Percentiles rank a stretch among this genome's conserved stretches.
Evolutionary conservation across 2,888 invertebrate genomes (phyloP).

Genomic region (Lymantria dispar): DNA sequence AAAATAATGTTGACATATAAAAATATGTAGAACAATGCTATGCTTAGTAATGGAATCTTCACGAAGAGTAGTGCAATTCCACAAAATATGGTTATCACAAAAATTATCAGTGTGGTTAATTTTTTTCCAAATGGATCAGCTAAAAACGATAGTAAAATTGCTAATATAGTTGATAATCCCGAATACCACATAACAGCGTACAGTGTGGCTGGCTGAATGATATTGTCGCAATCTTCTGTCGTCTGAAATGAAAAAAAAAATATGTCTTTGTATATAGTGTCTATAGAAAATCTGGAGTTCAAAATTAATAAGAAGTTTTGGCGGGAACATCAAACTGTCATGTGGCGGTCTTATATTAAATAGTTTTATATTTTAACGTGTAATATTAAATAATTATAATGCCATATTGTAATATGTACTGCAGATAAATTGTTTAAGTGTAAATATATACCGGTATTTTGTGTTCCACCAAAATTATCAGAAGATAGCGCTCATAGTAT

Average conservation of each 20-base stretch:
- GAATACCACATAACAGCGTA: conserved; percentile 67
- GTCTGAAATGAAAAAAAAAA: conserved; percentile 34
- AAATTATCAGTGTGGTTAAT: conserved; percentile 49
- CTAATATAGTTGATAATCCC: conserved; percentile 41
- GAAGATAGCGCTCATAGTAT: no score
- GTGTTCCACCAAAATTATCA: no score
- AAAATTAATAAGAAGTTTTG: no score
- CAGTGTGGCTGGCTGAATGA: conserved; percentile 51
- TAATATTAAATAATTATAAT: no score
- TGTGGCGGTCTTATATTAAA: no score
- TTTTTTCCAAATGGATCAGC: conserved; percentile 58
- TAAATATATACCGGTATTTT: no score
- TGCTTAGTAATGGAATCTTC: conserved; percentile 54
- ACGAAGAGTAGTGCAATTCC: conserved; percentile 53
- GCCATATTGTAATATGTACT: no score
- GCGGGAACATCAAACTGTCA: no score
- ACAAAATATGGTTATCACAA: conserved; percentile 39
- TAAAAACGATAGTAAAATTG: conserved; percentile 53
- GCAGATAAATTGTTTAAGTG: no score
- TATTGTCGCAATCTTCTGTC: conserved; percentile 47
- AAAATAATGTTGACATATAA: conserved; percentile 59
- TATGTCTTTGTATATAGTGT: no score
- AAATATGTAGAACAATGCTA: conserved; percentile 57
- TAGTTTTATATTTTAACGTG: no score
- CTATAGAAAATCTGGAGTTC: no score